phyloP scores from a whole-genome alignment of 2,888 invertebrate genomes.

The Nymphalis polychloros region DNA sequence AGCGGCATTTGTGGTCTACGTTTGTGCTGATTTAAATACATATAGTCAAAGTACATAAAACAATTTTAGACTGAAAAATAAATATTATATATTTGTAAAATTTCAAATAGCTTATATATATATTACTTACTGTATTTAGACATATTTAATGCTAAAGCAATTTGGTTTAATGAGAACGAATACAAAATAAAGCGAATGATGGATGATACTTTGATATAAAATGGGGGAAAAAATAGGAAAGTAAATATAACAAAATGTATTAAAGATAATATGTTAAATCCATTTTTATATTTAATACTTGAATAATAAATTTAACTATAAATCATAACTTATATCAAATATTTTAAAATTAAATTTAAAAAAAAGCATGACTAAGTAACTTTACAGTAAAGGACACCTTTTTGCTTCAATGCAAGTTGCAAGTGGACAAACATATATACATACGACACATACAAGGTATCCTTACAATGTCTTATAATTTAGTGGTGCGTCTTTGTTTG shows the following conservation, averaged over 20 bases:
- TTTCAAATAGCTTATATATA: slow-evolving; percentile 37
- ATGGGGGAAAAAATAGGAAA: background rate
- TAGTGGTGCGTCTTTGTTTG: no score
- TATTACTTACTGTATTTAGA: slow-evolving; percentile 26
- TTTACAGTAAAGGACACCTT: no score
- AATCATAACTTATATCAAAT: background rate
- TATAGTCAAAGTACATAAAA: slow-evolving; percentile 49
- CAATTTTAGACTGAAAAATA: slow-evolving; percentile 50
- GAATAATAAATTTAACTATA: background rate
- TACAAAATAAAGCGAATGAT: background rate
- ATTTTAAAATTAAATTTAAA: background rate
- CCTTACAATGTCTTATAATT: no score
- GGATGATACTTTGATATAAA: background rate
- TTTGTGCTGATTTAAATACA: slow-evolving; percentile 59
- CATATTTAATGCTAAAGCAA: slow-evolving; percentile 34
- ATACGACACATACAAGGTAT: no score
- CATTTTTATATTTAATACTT: slow-evolving; percentile 4
- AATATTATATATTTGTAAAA: slow-evolving; percentile 58
- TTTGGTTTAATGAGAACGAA: slow-evolving; percentile 9
- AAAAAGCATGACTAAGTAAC: background rate
- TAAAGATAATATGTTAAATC: background rate
- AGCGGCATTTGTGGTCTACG: slow-evolving; percentile 55
- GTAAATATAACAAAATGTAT: background rate
- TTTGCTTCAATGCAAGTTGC: no score
- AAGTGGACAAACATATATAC: no score